Evolutionary conservation across 1,140 invertebrate species (phyloP).

Genomic region (Thereuonema tuberculata): DNA sequence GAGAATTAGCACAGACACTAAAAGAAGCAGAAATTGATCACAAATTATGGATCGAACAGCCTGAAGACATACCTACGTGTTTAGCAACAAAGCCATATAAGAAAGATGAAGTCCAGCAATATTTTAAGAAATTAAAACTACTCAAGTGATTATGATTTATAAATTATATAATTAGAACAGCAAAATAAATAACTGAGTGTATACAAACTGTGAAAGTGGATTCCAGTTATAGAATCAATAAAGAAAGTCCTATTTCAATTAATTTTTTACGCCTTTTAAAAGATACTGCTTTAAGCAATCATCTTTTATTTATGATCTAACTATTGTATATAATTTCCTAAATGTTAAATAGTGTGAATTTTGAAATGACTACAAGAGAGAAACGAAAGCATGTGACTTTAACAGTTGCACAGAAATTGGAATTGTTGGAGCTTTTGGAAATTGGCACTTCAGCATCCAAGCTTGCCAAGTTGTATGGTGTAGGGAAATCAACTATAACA

Average conservation of each 20-base stretch:
- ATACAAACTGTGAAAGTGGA: too few species aligned
- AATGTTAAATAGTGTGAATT: too few species aligned
- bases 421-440: background rate
- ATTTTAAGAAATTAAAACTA: slow-evolving; percentile 82
- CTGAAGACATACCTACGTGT: slow-evolving; percentile 91
- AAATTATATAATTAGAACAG: background rate
- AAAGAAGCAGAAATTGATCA: slow-evolving; percentile 58
- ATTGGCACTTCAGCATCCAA: background rate
- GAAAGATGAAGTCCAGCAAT: slow-evolving; percentile 67
- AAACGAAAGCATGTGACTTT: background rate
- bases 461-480: background rate
- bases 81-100: slow-evolving; percentile 83
- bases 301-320: too few species aligned
- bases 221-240: too few species aligned
- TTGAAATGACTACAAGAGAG: too few species aligned
- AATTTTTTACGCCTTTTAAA: too few species aligned
- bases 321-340: too few species aligned
- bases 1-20: slow-evolving; percentile 50
- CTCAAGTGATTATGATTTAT: slow-evolving; percentile 34
- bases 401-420: background rate
- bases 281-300: too few species aligned
- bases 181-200: background rate
- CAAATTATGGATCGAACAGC: slow-evolving; percentile 95
- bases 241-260: too few species aligned
- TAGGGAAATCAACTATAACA: background rate